Evolutionary conservation across 2,888 invertebrate species (phyloP).

Genomic region (Campoplex nolae): DNA sequence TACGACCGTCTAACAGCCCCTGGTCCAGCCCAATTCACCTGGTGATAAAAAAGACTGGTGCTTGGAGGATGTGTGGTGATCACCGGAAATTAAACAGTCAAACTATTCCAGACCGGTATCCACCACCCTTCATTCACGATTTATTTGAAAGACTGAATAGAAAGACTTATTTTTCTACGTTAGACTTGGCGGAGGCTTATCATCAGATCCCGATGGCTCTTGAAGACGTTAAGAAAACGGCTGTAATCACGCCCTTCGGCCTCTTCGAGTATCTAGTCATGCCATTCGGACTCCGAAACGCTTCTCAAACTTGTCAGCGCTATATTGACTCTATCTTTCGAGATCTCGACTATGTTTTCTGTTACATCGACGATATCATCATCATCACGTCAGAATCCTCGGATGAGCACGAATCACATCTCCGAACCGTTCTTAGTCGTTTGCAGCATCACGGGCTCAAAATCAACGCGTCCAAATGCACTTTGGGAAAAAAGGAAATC

Average conservation of each 20-base stretch:
- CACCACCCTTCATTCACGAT: not conserved
- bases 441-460: not conserved
- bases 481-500: slow-evolving; percentile 1
- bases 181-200: not conserved
- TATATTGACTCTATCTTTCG: not conserved
- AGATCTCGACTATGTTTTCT: not conserved
- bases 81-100: slow-evolving; percentile 71
- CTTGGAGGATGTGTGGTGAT: slow-evolving; percentile 70
- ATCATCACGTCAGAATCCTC: not conserved
- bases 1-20: slow-evolving; percentile 80
- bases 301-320: not conserved
- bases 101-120: slow-evolving; percentile 72
- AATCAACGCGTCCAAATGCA: not conserved
- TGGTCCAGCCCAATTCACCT: slow-evolving; percentile 74
- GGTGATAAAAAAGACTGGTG: slow-evolving; percentile 69
- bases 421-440: not conserved
- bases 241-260: too few species aligned
- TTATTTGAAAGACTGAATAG: not conserved
- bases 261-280: too few species aligned
- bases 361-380: slow-evolving; percentile 12
- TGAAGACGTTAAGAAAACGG: too few species aligned
- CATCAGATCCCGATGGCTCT: not conserved
- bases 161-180: not conserved
- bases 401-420: not conserved
- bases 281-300: not conserved